Evolutionary conservation across 2,797 vertebrate species (phyloP), one percentile per base, ranked within the genome.

Genomic region (Scyliorhinus canicula): DNA sequence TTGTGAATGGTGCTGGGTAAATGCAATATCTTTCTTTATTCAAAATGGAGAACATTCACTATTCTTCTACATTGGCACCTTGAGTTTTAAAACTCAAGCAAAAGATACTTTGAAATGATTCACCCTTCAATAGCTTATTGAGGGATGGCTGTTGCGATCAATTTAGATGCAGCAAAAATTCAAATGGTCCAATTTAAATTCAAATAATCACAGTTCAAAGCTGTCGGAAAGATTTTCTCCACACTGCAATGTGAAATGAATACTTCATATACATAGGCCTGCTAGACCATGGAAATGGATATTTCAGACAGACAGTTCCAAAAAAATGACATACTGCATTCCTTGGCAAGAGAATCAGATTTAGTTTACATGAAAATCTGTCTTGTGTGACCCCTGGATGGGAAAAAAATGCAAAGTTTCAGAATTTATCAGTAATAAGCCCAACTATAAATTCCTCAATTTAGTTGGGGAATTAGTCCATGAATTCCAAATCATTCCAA

Each of bases 91-190:
- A 91, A n/a, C 88, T 63, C 55, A 91, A 91, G 88, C 57, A 63
- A 91, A 91, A 24, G n/a, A 63, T 44, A 65, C 44, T 91, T 91
- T 26, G 16, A 91, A 91, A 91, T 40, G 88, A 91, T 65, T 91
- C 88, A 65, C 88, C n/a, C n/a, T 91, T 91, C 86, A 90, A 60
- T 63, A 90, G 86, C 57, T 90, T 57, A 90, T 90, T 44, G 57
- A 91, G 7, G 88, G 57, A 65, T 91, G 88, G 65, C 57, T 40
- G 44, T 65, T 91, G 57, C 9, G 57, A 91, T 91, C 88, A 91
- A 65, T 91, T 91, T 91, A 40, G 57, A 91, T 44, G n/a, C 88
- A 91, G 88, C n/a, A 65, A 65, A 91, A 91, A 91, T 91, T 65
- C 57, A 65, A 91, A 91, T 65, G 60, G 21, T n/a, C 88, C 57